Percentiles rank a stretch among this genome's conserved stretches.
Evolutionary conservation across 2,888 invertebrate species (phyloP).

Genomic region (Bugula neritina): DNA sequence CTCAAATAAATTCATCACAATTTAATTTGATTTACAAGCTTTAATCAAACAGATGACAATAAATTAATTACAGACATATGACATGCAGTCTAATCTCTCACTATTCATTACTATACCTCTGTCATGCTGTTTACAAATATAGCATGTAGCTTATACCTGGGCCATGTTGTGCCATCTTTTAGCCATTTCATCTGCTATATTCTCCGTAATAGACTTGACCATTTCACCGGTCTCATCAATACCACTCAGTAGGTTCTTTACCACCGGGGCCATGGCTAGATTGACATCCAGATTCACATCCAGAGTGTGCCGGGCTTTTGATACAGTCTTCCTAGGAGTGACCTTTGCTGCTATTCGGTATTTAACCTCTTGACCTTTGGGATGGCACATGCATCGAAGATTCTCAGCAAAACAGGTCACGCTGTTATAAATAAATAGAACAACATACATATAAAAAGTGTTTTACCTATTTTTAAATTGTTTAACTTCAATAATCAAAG

Average conservation of each 20-base stretch:
- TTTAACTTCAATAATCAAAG: no score
- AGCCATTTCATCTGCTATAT: not conserved
- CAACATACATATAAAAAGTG: no score
- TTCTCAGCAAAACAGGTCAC: slow-evolving; percentile 17
- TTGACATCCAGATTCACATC: no score
- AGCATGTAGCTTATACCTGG: not conserved
- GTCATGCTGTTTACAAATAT: no score
- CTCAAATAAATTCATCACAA: no score
- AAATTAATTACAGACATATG: no score
- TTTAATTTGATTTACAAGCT: no score
- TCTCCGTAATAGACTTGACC: not conserved
- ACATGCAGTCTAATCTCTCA: no score
- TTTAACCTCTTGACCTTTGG: slow-evolving; percentile 9
- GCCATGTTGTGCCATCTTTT: not conserved
- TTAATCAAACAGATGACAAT: no score
- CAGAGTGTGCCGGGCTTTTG: slow-evolving; percentile 14
- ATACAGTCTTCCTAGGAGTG: slow-evolving; percentile 9
- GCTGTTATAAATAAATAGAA: no score
- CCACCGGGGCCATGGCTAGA: not conserved
- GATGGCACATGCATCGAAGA: slow-evolving; percentile 21
- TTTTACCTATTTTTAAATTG: no score
- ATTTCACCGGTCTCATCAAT: not conserved
- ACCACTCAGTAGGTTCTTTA: not conserved
- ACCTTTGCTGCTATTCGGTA: slow-evolving; percentile 19
- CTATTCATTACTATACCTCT: no score